Evolutionary conservation across 1,140 invertebrate species (phyloP), one percentile per base, ranked within the genome.

Genomic region (Octopus bimaculoides): DNA sequence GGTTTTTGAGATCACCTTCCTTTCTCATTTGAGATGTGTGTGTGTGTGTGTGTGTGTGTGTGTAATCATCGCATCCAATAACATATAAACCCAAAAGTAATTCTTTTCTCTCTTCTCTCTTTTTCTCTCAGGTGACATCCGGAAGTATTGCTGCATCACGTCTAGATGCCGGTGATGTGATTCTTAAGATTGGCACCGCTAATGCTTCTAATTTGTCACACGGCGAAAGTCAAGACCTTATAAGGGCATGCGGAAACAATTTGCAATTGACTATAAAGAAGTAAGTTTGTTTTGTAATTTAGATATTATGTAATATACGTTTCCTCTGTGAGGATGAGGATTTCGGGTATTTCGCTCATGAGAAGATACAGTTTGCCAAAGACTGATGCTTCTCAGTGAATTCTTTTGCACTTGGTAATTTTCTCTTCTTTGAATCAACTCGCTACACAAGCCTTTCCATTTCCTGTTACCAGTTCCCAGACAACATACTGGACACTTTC

Each of bases 101-200:
- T 41, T 41, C 26, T 41, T 41, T 41, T 41, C 26, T 41, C 26
- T 41, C 26, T 71, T 14, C 66, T 69, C 20, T 8, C 20, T 41
- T 5, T 56, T 77, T 56, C 20, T 54, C 55, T 52, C 84, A 89
- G 89, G 88, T 89, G 20, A 89, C 86, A 20, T 85, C 87, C 5
- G 88, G 88, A 54, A 89, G 87, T 81, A 86, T 89, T 12, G 85
- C 88, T 26, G 81, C 86, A 7, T 80, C 80, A 54, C 81, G 81
- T 17, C 92, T 98, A 74, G 91, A 93, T 77, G 92, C 94, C 79
- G 96, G 96, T 83, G 96, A 98, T 91, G 93, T 97, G 84, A 95
- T 98, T 84, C 93, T 94, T 81, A 96, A 96, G 91, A 95, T 98
- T 84, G 95, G 95, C 86, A 95, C 95, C 85, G 95, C 95, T 89